A percentile compares a stretch with the other conserved stretches of the same genome.
phyloP scores from a whole-genome alignment of 2,888 invertebrate genomes.

The Caenorhabditis zanzibari region DNA sequence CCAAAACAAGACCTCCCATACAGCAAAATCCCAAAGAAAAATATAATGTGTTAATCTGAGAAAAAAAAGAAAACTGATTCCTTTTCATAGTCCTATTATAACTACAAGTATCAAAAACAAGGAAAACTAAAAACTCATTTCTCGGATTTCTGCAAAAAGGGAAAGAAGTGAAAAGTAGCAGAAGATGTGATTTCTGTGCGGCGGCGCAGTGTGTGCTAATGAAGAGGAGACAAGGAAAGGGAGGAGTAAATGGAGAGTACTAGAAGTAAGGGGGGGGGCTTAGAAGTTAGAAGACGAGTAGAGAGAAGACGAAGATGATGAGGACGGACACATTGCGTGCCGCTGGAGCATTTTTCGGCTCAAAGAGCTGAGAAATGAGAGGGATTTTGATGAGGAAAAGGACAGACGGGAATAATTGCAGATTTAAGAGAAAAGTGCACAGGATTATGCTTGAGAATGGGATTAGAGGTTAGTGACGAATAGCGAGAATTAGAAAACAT shows the following conservation, averaged over 20 bases:
- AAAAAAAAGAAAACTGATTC: not conserved
- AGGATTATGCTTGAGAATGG: conserved; percentile 11
- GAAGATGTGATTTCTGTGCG: conserved; percentile 45
- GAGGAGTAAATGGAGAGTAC: conserved; percentile 32
- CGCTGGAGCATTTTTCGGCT: not conserved
- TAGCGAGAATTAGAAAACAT: not conserved
- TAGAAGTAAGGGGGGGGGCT: not conserved
- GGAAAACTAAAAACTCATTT: not conserved
- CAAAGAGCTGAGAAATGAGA: not conserved
- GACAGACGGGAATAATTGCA: not conserved
- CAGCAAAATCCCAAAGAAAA: not conserved
- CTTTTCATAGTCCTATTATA: not conserved
- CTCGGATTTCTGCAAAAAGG: conserved; percentile 24
- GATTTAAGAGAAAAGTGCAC: not conserved
- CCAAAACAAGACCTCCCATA: conserved; percentile 9
- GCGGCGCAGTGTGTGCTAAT: conserved; percentile 28
- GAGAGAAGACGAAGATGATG: conserved; percentile 8
- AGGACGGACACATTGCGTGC: conserved; percentile 23
- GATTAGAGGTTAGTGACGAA: not conserved
- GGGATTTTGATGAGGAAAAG: not conserved
- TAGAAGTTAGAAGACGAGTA: conserved; percentile 16
- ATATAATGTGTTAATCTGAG: conserved; percentile 1
- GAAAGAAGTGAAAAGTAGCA: not conserved
- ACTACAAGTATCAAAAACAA: not conserved
- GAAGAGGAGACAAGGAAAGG: conserved; percentile 12